These are phyloP conservation scores for Caenorhabditis sp. DNA, from an alignment of 2,888 invertebrate species.

Conservation along the genomic window DNA sequence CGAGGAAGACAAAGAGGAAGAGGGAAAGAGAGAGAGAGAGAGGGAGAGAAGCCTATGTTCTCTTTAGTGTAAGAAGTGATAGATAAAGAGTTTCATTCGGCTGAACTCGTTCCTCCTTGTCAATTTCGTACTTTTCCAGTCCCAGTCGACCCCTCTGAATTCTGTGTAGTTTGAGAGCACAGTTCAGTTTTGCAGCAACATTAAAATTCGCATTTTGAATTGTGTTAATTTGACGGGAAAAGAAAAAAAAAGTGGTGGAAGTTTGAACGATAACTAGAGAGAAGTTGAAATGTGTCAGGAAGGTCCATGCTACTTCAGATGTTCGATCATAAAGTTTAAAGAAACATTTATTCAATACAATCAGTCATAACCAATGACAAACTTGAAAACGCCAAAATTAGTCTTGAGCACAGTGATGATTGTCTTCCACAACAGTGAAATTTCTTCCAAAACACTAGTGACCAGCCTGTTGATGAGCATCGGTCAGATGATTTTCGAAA, in stretches of 20 bases:
- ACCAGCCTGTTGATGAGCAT: slow-evolving; percentile 28
- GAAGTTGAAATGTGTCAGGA: too few species aligned
- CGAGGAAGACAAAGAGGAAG: background rate
- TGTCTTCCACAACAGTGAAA: slow-evolving; percentile 8
- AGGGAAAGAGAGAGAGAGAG: background rate
- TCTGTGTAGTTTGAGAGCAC: too few species aligned
- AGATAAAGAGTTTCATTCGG: slow-evolving; percentile 19
- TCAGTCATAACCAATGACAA: slow-evolving; percentile 33
- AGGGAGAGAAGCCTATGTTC: background rate
- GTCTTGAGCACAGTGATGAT: slow-evolving; percentile 10
- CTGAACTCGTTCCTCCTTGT: too few species aligned
- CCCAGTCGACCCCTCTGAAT: too few species aligned
- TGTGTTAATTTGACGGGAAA: background rate
- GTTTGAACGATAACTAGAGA: background rate
- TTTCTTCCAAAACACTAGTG: slow-evolving; percentile 23
- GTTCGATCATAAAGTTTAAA: background rate
- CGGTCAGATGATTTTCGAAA: slow-evolving; percentile 2
- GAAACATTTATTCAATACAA: slow-evolving; percentile 5
- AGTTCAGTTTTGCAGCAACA: background rate
- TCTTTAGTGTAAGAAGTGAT: background rate
- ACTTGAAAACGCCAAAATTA: slow-evolving; percentile 28
- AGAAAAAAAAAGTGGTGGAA: background rate
- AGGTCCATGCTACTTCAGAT: too few species aligned
- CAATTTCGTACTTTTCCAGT: too few species aligned
- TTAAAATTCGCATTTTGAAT: background rate